phyloP scores from a whole-genome alignment of 2,888 invertebrate genomes.

The Notodromas monacha region DNA sequence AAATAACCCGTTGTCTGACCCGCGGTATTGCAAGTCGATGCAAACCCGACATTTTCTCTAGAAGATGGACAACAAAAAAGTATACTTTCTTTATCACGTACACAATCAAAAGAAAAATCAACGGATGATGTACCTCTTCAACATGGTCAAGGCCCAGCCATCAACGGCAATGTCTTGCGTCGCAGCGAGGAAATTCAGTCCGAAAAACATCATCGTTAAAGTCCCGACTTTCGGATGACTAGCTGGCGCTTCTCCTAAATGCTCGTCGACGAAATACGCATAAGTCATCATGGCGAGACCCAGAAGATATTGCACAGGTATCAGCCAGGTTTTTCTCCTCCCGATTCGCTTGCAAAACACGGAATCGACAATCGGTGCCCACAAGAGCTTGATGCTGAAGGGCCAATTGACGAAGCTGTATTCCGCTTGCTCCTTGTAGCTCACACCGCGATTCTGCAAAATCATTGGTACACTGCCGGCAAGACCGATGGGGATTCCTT shows the following conservation, averaged over 20 bases:
- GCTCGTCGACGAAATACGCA: constrained; percentile 35
- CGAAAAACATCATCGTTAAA: constrained; percentile 55
- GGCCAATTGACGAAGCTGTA: constrained; percentile 22
- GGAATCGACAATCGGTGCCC: constrained; percentile 95
- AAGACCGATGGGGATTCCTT: constrained; percentile 70
- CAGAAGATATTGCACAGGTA: constrained; percentile 68
- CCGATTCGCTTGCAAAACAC: constrained; percentile 52
- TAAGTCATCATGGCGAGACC: constrained; percentile 62
- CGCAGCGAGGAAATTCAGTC: constrained; percentile 76
- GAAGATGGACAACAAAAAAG: constrained; percentile 13
- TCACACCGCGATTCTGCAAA: constrained; percentile 60
- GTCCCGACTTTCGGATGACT: constrained; percentile 31
- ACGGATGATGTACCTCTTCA: constrained; percentile 31
- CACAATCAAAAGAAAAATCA: constrained; percentile 1
- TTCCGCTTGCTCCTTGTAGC: constrained; percentile 57
- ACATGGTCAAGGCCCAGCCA: constrained; percentile 97
- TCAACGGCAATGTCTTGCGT: constrained; percentile 99
- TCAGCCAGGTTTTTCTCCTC: constrained; percentile 64
- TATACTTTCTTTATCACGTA: background rate
- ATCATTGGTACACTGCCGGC: constrained; percentile 83
- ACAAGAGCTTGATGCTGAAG: constrained; percentile 65
- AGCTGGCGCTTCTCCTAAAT: constrained; percentile 27
- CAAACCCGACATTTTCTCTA: constrained; percentile 77
- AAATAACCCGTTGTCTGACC: constrained; percentile 95
- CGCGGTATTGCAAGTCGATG: constrained; percentile 91